Percentiles rank a stretch among this genome's conserved stretches.
Evolutionary conservation across 2,888 invertebrate species (phyloP).

Genomic region (Gymnocheta viridis): DNA sequence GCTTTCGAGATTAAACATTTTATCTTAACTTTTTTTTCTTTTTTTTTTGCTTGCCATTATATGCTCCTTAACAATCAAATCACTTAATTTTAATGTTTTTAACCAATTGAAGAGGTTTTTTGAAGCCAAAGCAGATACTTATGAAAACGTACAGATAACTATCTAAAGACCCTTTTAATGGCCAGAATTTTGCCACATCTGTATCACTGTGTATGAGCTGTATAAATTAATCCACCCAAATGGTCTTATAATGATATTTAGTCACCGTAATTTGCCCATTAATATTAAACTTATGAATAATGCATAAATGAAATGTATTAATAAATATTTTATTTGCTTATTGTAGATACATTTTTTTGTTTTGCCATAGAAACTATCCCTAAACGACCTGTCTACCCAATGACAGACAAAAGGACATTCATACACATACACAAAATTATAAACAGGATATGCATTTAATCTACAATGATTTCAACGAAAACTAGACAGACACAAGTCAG

Average conservation of each 20-base stretch:
- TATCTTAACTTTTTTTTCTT: slow-evolving; percentile 23
- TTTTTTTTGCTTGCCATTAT: not conserved
- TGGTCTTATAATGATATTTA: slow-evolving; percentile 61
- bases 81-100: slow-evolving; percentile 59
- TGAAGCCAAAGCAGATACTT: slow-evolving; percentile 10
- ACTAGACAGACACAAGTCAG: not conserved
- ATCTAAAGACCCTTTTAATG: slow-evolving; percentile 50
- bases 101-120: slow-evolving; percentile 25
- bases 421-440: not conserved
- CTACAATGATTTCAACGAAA: slow-evolving; percentile 51
- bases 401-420: not conserved
- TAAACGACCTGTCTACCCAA: slow-evolving; percentile 48
- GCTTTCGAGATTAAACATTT: slow-evolving; percentile 8
- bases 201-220: slow-evolving; percentile 21
- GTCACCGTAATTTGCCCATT: slow-evolving; percentile 25
- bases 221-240: slow-evolving; percentile 67
- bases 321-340: slow-evolving; percentile 46
- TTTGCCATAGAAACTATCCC: slow-evolving; percentile 53
- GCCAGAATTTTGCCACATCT: not conserved
- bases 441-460: slow-evolving; percentile 63
- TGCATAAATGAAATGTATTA: slow-evolving; percentile 53
- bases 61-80: slow-evolving; percentile 52
- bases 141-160: not conserved
- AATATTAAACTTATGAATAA: slow-evolving; percentile 64
- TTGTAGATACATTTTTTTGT: not conserved